phyloP scores from a whole-genome alignment of 1,140 invertebrate species.

The Apis florea region DNA sequence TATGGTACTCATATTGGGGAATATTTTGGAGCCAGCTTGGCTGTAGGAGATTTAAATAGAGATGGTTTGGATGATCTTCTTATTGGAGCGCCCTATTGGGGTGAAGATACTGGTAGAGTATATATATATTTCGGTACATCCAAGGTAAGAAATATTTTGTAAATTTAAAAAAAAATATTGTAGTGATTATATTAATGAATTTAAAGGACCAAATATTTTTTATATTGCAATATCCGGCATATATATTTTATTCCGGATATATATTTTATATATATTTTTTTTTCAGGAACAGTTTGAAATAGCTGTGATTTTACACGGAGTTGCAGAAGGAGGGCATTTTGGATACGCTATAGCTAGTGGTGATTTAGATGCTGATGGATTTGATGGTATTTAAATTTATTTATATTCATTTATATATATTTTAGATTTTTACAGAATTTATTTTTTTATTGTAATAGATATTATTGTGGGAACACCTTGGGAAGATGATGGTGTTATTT shows the following conservation, averaged over 20 bases:
- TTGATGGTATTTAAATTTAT: conserved; percentile 69
- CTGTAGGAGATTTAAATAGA: conserved; percentile 86
- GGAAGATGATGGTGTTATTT: conserved; percentile 83
- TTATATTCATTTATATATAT: not conserved
- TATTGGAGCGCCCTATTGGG: conserved; percentile 86
- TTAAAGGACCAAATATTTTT: no score
- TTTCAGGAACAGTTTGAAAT: conserved; percentile 57
- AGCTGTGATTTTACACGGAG: conserved; percentile 79
- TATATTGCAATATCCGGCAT: no score
- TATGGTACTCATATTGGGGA: conserved; percentile 85
- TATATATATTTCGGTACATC: conserved; percentile 80
- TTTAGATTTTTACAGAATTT: not conserved
- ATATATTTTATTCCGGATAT: conserved; percentile 56
- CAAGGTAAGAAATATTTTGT: conserved; percentile 39
- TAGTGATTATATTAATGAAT: not conserved
- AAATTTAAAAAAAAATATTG: not conserved
- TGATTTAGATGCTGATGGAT: conserved; percentile 85
- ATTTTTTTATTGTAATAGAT: conserved; percentile 76
- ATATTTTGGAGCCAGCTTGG: conserved; percentile 88
- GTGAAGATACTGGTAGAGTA: conserved; percentile 83
- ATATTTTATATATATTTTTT: conserved; percentile 50
- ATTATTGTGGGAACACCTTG: conserved; percentile 86
- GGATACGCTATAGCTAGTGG: conserved; percentile 83
- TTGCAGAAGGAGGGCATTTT: conserved; percentile 81
- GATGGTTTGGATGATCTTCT: conserved; percentile 88